Evolutionary conservation across 2,797 vertebrate genomes (phyloP), one percentile per base, ranked within the genome.

Genomic region (Clamator glandarius): DNA sequence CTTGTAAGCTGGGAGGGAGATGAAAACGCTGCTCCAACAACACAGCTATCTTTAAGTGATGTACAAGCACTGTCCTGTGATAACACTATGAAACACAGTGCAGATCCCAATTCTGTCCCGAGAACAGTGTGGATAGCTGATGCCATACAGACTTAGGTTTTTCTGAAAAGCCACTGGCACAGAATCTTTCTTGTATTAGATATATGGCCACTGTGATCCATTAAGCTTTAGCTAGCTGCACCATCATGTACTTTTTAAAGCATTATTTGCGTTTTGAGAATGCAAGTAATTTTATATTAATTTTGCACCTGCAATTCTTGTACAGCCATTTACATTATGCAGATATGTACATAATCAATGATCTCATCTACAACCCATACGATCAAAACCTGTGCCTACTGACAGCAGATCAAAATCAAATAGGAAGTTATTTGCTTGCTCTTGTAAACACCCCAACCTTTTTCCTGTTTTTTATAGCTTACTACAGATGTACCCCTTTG

Each of bases 141-240:
- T 23, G 26, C 20, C 39, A 44, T 5, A 18, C 41, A 86, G 76
- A 50, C 13, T 28, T 19, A 7, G 3, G 1, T 26, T 48, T 20
- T 87, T 42, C 81, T 50, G 52, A 78, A 52, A 62, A 35, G 18
- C 11, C 36, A 48, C 41, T 29, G 66, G 24, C 66, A 84, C 5
- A 4, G 11, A 93, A 31, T 36, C 84, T 26, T n/a, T 35, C 74
- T 48, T 16, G 35, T 20, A 33, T 35, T 36, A 84, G 62, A 31
- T 19, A 50, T 2, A 39, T 0, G 6, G 35, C 5, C 31, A 48
- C 35, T 2, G 8, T 55, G 64, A 58, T 33, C 13, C 1, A 4
- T 35, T 72, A 79, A 70, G 54, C 33, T 61, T 67, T 46, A 36
- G 57, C 18, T 26, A 80, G 35, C 15, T 76, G 48, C 41, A 19